A percentile compares a stretch with the other conserved stretches of the same genome.
Conservation (phyloP, 2,797 vertebrate species). For the Garrulus glandarius region DNA sequence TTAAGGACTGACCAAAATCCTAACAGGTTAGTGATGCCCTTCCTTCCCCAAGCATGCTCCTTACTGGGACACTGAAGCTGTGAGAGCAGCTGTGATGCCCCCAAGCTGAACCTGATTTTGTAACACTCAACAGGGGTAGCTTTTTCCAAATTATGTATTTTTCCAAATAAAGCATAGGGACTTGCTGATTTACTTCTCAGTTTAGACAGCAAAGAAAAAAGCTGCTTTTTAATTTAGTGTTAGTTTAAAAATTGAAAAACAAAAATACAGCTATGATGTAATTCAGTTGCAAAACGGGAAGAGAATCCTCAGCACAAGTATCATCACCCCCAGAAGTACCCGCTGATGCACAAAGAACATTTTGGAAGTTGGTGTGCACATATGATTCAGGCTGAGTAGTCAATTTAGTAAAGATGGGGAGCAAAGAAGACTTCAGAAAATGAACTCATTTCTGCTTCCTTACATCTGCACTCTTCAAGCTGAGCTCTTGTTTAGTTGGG, state of each 20-base stretch:
- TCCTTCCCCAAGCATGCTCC: neutral
- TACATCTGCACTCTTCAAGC: neutral
- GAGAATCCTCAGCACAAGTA: neutral
- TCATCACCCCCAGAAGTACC: neutral
- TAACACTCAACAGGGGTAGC: neutral
- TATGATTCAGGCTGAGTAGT: neutral
- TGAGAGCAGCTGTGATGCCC: neutral
- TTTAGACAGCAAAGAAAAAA: neutral
- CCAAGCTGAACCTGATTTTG: neutral
- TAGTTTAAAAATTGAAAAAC: neutral
- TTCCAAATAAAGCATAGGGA: neutral
- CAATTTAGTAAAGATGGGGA: neutral
- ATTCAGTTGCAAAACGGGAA: neutral
- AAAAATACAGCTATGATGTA: neutral
- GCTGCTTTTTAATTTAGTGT: neutral
- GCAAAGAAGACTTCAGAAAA: neutral
- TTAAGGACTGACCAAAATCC: neutral
- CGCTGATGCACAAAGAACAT: neutral
- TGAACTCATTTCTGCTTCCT: neutral
- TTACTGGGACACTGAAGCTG: neutral
- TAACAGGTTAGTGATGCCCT: neutral
- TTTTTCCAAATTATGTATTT: neutral
- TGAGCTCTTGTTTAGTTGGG: neutral
- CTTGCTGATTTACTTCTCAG: neutral
- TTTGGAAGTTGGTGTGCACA: neutral